These are phyloP conservation scores for Oreochromis grahami DNA, from an alignment of 2,797 vertebrate species.

Conservation along the genomic window DNA sequence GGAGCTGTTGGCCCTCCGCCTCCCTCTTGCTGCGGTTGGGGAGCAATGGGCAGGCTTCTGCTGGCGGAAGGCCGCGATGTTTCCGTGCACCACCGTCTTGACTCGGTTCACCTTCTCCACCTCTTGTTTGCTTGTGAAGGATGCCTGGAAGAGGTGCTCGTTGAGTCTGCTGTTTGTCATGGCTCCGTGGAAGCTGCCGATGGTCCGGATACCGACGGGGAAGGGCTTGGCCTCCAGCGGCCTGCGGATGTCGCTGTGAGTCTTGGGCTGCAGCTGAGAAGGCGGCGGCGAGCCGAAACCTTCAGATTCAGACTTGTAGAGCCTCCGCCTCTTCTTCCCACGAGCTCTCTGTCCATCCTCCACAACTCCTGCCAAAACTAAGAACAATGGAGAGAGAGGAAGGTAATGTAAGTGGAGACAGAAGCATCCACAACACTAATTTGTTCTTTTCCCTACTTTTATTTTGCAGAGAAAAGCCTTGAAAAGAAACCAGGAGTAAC, in stretches of 20 bases:
- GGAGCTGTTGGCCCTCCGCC: slow-evolving; percentile 65
- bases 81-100: slow-evolving; percentile 33
- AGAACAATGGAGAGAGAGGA: not conserved
- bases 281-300: slow-evolving; percentile 38
- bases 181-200: slow-evolving; percentile 61
- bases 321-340: slow-evolving; percentile 71
- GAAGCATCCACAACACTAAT: accelerated
- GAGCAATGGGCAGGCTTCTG: slow-evolving; percentile 41
- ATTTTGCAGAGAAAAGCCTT: not conserved
- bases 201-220: slow-evolving; percentile 60
- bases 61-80: slow-evolving; percentile 50
- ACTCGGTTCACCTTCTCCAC: slow-evolving; percentile 31
- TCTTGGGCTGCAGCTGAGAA: slow-evolving; percentile 57
- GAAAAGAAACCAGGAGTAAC: accelerated
- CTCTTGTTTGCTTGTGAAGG: slow-evolving; percentile 44
- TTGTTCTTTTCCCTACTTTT: not conserved
- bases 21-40: slow-evolving; percentile 41
- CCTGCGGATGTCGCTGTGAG: slow-evolving; percentile 34
- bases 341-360: slow-evolving; percentile 51
- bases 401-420: accelerated
- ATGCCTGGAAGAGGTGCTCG: slow-evolving; percentile 36
- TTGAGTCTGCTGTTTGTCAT: slow-evolving; percentile 69
- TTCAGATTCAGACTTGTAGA: slow-evolving; percentile 78
- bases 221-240: slow-evolving; percentile 64
- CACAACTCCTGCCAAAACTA: slow-evolving; percentile 18